Conservation (phyloP, 2,888 invertebrate genomes). For the Pollenia griseotomentosa region DNA sequence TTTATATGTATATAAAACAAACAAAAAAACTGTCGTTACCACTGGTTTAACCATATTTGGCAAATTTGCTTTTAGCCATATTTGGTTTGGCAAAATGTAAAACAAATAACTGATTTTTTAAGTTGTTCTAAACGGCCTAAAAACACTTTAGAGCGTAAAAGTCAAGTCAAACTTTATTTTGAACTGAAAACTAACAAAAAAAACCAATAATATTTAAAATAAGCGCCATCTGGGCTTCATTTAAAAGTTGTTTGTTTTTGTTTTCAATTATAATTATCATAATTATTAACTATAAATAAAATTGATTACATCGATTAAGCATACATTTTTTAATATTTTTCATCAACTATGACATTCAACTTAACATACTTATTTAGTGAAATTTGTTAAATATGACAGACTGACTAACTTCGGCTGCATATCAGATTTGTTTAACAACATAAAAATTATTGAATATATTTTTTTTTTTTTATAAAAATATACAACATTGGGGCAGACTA, state of each 20-base stretch:
- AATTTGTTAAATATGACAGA: constrained; percentile 32
- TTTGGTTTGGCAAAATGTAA: constrained; percentile 55
- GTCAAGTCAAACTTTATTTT: background rate
- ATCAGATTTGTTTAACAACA: constrained; percentile 16
- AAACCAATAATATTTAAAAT: constrained; percentile 43
- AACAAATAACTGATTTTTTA: constrained; percentile 46
- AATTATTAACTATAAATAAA: constrained; percentile 36
- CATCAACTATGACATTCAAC: constrained; percentile 13
- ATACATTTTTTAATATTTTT: constrained; percentile 1
- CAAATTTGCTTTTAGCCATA: constrained; percentile 64
- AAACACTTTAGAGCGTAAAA: constrained; percentile 7
- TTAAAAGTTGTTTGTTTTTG: constrained; percentile 6
- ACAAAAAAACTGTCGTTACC: constrained; percentile 28
- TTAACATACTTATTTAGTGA: background rate
- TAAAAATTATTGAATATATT: background rate
- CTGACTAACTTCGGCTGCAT: background rate
- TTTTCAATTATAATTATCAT: constrained; percentile 7
- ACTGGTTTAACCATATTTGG: constrained; percentile 66
- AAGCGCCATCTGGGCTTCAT: constrained; percentile 64
- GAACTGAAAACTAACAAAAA: constrained; percentile 7
- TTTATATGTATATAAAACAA: too few species aligned
- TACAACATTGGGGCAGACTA: background rate
- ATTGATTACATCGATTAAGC: constrained; percentile 35
- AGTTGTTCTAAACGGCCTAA: constrained; percentile 21
- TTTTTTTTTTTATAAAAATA: constrained; percentile 4